Base-by-base conservation (phyloP, 37 sponge, comb jelly and placozoan genomes). In the Beroe ovata region DNA sequence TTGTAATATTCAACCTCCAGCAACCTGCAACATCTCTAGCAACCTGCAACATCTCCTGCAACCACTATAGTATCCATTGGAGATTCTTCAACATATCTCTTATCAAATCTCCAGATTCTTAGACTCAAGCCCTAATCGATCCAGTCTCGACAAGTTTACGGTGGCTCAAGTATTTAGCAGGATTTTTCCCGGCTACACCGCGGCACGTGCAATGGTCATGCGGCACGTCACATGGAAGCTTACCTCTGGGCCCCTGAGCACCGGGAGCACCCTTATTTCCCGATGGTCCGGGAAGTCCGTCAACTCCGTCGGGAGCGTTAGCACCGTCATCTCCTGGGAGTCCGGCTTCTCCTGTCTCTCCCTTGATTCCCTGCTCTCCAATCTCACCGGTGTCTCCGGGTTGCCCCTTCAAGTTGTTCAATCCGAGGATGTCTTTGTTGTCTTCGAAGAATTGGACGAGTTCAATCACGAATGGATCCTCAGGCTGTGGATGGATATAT, bases 291-390 rank as follows among this genome's bases (percentile, higher is more conserved):
- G 47, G 84, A 2, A 22, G 2, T 40, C 84, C 84, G 22, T 19
- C 25, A 25, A 8, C 38, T n/a, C 84, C 84, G 28, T 77, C 28
- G 1, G 29, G 29, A 1, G 62, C 89, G 61, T 42, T 40, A 42
- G 54, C 16, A 0, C 84, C 84, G 28, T 42, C n/a, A 1, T 23
- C 26, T n/a, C 84, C 84, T 40, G 39, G n/a, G 41, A 54, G 84
- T 77, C 84, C 84, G 0, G 36, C 39, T 36, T 60, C 25, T 0
- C 89, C 89, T 0, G 64, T n/a, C n/a, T 36, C 34, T 40, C 89
- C 89, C 8, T 18, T 26, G 6, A 54, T 19, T 36, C 84, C 84
- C 6, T 23, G 18, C 1, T 16, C 3, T 25, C 63, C 63, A 25
- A 25, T 6, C 29, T 4, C 22, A 4, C 63, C 38, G 22, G 38